These are phyloP conservation scores for Musca vetustissima DNA, from an alignment of 1,140 invertebrate genomes.

Conservation along the genomic window DNA sequence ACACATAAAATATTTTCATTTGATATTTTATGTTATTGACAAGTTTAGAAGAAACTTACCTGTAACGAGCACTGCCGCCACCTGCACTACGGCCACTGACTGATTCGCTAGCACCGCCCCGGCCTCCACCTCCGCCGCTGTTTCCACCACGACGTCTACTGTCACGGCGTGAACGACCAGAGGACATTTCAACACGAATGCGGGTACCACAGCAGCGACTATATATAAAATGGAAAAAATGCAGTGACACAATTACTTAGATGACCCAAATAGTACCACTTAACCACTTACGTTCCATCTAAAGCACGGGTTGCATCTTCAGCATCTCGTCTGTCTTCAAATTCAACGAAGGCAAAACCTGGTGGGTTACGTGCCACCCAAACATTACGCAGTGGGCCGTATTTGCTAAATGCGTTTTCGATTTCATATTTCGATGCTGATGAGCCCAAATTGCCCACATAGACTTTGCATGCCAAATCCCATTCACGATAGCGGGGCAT, in stretches of 20 bases:
- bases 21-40: too few relatives aligned
- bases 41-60: slow-evolving; percentile 42
- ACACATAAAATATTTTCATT: too few relatives aligned
- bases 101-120: slow-evolving; percentile 36
- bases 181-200: slow-evolving; percentile 86
- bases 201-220: slow-evolving; percentile 81
- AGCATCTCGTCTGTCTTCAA: slow-evolving; percentile 95
- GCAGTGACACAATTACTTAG: background rate
- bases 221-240: slow-evolving; percentile 38
- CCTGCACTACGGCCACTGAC: slow-evolving; percentile 40
- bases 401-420: slow-evolving; percentile 90
- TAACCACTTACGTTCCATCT: slow-evolving; percentile 91
- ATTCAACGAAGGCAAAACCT: slow-evolving; percentile 97
- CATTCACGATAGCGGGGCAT: slow-evolving; percentile 85
- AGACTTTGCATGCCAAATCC: slow-evolving; percentile 96
- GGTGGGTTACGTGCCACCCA: slow-evolving; percentile 96
- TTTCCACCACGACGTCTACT: slow-evolving; percentile 62
- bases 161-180: slow-evolving; percentile 75
- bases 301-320: slow-evolving; percentile 94
- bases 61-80: slow-evolving; percentile 37
- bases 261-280: background rate
- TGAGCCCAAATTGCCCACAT: slow-evolving; percentile 95
- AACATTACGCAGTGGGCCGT: slow-evolving; percentile 92
- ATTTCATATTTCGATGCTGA: slow-evolving; percentile 90
- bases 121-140: slow-evolving; percentile 46